These are phyloP conservation scores for Ormyrus thymus DNA, from an alignment of 2,888 invertebrate genomes.

Conservation along the genomic window DNA sequence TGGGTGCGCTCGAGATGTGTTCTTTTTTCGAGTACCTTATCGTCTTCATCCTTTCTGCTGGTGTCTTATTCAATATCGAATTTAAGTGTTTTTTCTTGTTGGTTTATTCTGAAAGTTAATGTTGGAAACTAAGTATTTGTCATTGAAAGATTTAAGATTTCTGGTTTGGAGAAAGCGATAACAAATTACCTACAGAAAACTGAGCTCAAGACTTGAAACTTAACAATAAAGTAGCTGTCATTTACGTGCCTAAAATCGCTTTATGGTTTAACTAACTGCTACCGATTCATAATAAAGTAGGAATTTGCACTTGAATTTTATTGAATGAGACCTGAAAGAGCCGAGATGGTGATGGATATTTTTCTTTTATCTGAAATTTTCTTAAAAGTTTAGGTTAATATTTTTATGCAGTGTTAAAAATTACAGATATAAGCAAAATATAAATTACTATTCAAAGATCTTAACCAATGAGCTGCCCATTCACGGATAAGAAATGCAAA, in stretches of 20 bases:
- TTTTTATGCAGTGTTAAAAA: neutral
- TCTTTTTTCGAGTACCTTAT: constrained; percentile 57
- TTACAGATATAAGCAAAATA: constrained; percentile 2
- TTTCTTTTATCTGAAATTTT: neutral
- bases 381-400: neutral
- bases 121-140: too few relatives aligned
- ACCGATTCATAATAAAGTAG: neutral
- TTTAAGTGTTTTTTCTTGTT: too few relatives aligned
- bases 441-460: constrained; percentile 28
- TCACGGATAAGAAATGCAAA: constrained; percentile 63
- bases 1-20: constrained; percentile 46
- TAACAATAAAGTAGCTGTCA: neutral
- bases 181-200: too few relatives aligned
- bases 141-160: too few relatives aligned
- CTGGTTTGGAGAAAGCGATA: too few relatives aligned
- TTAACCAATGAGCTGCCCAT: constrained; percentile 60
- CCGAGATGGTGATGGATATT: neutral
- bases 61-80: too few relatives aligned
- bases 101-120: too few relatives aligned
- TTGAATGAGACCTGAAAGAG: neutral
- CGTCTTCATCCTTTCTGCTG: constrained; percentile 60
- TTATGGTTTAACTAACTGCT: neutral
- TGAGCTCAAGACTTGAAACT: neutral
- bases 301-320: constrained; percentile 20
- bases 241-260: constrained; percentile 1